These are phyloP conservation scores for Pollenia griseotomentosa DNA, from an alignment of 2,888 invertebrate genomes.

Conservation along the genomic window DNA sequence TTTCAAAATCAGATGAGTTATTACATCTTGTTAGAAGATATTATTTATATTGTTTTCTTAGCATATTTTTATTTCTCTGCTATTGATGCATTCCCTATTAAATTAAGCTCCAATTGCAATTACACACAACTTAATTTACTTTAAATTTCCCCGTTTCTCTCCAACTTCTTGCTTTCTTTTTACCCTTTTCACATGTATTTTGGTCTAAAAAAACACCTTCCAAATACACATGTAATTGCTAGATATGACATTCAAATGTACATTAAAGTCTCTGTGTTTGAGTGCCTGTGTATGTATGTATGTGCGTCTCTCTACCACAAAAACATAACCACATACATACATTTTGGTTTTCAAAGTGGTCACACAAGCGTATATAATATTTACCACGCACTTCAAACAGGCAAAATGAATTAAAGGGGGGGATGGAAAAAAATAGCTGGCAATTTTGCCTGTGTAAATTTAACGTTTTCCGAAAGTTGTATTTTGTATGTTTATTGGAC, in stretches of 20 bases:
- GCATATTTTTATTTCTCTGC: too few species aligned
- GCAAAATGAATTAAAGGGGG: constrained; percentile 6
- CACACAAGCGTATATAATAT: constrained; percentile 64
- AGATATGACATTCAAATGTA: constrained; percentile 20
- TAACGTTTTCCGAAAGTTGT: background rate
- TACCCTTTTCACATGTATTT: too few species aligned
- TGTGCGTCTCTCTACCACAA: constrained; percentile 44
- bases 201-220: too few species aligned
- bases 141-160: too few species aligned
- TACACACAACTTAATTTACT: too few species aligned
- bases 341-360: constrained; percentile 73
- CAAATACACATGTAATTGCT: background rate
- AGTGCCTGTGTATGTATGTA: background rate
- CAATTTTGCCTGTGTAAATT: constrained; percentile 24
- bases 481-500: too few species aligned
- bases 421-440: background rate
- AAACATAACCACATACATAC: constrained; percentile 71
- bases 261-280: background rate
- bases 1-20: too few species aligned
- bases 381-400: constrained; percentile 67
- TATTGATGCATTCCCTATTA: too few species aligned
- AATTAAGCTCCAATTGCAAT: too few species aligned
- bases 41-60: too few species aligned
- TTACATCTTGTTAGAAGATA: too few species aligned
- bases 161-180: too few species aligned